Base-by-base conservation (phyloP, 2,797 vertebrate genomes). In the Eurystomus glaucurus region DNA sequence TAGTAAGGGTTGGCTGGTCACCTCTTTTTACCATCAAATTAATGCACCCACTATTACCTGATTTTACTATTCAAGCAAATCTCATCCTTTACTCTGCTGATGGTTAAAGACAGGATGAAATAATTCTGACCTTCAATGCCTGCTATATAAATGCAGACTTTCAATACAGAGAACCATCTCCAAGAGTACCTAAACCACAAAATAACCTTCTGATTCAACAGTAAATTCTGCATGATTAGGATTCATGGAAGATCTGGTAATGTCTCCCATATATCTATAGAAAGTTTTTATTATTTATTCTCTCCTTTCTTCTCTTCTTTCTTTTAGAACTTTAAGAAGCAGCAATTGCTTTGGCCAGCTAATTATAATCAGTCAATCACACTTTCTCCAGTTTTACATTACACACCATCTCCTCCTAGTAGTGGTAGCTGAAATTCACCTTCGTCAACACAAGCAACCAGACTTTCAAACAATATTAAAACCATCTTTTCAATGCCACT, bases 401-500 rank as follows among this genome's bases (percentile, higher is more conserved):
- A 77, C 45, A 80, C 16, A 66, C 22, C 8, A 66, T 55, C 31
- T 55, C 33, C 31, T 78, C 58, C 60, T 52, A 91, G 33, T 8
- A 85, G 71, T 19, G 66, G 11, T 33, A 84, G 20, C 14, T 91
- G 65, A 92, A 93, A 90, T 46, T 46, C 72, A 81, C 46, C 46
- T 88, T 37, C 37, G 50, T 69, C 61, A 52, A 79, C 64, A 78
- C 5, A 74, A 86, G 37, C 9, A 90, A 83, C 31, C 5, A 75
- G 31, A 78, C 74, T 86, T 71, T 88, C 45, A 74, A 41, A 64
- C 16, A 85, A n/a, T 25, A 93, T 70, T 77, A 93, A 90, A 96
- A 68, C 8, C n/a, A 66, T 33, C 31, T 90, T 91, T 80, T 77
- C 68, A 70, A 45, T 50, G 52, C 33, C 60, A 79, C 66, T 82